Evolutionary conservation across 2,113 vertebrate species (phyloP), one percentile per base, ranked within the genome.

Genomic region (Nothoprocta perdicaria): DNA sequence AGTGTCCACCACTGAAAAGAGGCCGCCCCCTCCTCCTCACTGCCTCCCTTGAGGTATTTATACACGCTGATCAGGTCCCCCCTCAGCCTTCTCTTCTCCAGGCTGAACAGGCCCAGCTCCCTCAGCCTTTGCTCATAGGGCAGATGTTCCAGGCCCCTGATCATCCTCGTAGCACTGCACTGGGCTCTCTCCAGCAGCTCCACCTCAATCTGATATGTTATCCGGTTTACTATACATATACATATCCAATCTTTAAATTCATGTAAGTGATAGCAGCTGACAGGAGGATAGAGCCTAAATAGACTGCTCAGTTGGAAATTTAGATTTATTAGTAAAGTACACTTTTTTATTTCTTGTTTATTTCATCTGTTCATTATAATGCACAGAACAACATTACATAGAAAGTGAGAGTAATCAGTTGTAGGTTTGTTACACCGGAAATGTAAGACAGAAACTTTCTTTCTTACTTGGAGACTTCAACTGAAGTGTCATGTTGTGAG

Each of bases 251-350:
- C 46, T 85, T 93, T 68, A 53, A 78, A 78, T 18, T 69, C 50
- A 82, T 43, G 43, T 71, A 90, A 74, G 16, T 19, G 40, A 18
- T 7, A 41, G 55, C 86, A 19, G 55, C 6, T 53, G 45, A 43
- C 58, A 62, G 23, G 14, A 53, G 61, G 87, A 45, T 11, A 53
- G 4, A 0, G 0, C 4, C 14, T 27, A 80, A 80, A 60, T 46
- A 80, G 5, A 35, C 10, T 43, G 6, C 38, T 86, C 43, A 66
- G 23, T 10, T 53, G n/a, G 35, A 82, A 92, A 76, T 38, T 2
- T 14, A 50, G 43, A 40, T 55, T 52, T 81, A 62, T n/a, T 78
- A 89, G 91, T 77, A 57, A 53, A 45, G 80, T 23, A 82, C 90
- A 65, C 17, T 46, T 3, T 52, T 3, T 6, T 80, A 86, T 17